Percentiles rank a stretch among this genome's conserved stretches.
Conservation (phyloP, 1,140 invertebrate species). For the Drosophila mojavensis region DNA sequence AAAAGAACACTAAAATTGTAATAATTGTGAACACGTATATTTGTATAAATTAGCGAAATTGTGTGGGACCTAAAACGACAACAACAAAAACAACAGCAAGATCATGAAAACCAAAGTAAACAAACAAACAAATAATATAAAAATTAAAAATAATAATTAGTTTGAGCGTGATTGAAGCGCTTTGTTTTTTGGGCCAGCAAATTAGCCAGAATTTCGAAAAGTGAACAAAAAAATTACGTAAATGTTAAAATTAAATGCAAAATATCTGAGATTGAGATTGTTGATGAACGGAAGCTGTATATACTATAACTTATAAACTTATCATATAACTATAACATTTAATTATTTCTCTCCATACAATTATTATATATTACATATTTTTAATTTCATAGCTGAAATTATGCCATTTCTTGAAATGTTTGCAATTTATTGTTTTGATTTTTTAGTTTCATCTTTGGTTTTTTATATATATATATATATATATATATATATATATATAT, state of each 20-base stretch:
- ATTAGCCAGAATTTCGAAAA: constrained; percentile 25
- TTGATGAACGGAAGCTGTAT: constrained; percentile 78
- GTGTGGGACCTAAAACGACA: constrained; percentile 73
- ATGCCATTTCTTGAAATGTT: constrained; percentile 66
- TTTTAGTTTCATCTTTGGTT: constrained; percentile 42
- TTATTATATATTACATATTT: constrained; percentile 33
- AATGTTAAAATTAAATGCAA: constrained; percentile 18
- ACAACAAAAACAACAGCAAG: constrained; percentile 56
- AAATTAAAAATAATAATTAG: constrained; percentile 10
- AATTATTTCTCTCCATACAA: constrained; percentile 74
- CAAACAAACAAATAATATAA: background rate
- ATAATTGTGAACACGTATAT: constrained; percentile 48
- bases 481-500: constrained; percentile 32
- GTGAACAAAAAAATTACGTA: constrained; percentile 12
- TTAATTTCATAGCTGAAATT: constrained; percentile 67
- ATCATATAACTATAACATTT: constrained; percentile 68
- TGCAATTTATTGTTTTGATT: constrained; percentile 55
- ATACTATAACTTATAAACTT: constrained; percentile 76
- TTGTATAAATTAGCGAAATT: constrained; percentile 80
- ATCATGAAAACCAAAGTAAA: constrained; percentile 28
- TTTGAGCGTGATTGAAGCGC: constrained; percentile 3
- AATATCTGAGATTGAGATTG: constrained; percentile 63
- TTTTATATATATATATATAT: constrained; percentile 39
- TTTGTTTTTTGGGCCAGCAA: constrained; percentile 49
- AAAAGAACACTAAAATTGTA: constrained; percentile 44